Evolutionary conservation across 2,888 invertebrate species (phyloP), one percentile per base, ranked within the genome.

Genomic region (Podotricha telesiphe): DNA sequence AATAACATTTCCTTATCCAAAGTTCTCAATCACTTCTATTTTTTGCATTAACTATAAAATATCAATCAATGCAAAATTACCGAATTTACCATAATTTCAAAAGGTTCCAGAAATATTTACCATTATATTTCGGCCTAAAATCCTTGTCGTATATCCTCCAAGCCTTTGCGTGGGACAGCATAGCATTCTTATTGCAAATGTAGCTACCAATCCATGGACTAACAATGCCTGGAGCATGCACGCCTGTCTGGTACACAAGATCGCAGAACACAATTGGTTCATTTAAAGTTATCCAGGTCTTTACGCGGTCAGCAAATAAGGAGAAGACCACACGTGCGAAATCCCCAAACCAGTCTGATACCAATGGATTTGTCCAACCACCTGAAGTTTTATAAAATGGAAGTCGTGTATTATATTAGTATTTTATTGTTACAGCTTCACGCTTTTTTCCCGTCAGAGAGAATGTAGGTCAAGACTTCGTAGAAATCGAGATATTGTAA

Each of bases 361-460:
- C 93, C 40, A 94, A 85, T 0, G 94, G 94, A 80, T 95, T 96
- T 0, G 94, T 85, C 95, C 95, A 96, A 6, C 95, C 95, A 62
- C 95, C 95, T 89, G 37, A 8, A n/a, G n/a, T n/a, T n/a, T n/a
- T n/a, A n/a, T n/a, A n/a, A 37, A 37, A 37, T 37, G 6, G 1
- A 37, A 8, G 37, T 8, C 8, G 2, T 28, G 28, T 37, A 4
- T 37, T 37, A 37, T 37, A 37, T 37, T 10, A 37, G 8, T 8
- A 37, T 6, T 37, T 37, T 6, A 28, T 28, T 28, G 28, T 28
- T 6, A n/a, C n/a, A n/a, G n/a, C n/a, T n/a, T n/a, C n/a, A n/a
- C n/a, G n/a, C n/a, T n/a, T n/a, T n/a, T n/a, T n/a, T n/a, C n/a
- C n/a, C n/a, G n/a, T n/a, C n/a, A n/a, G n/a, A n/a, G n/a, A n/a